phyloP scores from a whole-genome alignment of 2,888 invertebrate genomes.

The Diarsia dahlii region DNA sequence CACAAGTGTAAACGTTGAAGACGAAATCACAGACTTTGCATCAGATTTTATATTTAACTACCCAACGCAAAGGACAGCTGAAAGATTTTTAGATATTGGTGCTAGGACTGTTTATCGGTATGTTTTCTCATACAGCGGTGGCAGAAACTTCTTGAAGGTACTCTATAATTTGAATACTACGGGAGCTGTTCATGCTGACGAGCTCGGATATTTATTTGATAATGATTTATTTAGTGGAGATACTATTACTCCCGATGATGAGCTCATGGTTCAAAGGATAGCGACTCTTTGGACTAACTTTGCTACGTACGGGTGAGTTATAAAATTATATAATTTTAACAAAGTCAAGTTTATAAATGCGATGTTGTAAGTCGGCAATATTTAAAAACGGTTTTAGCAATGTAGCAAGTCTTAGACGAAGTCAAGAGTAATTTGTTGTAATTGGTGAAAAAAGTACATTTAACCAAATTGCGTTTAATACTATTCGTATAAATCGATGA shows the following conservation, averaged over 20 bases:
- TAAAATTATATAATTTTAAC: not conserved
- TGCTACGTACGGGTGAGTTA: slow-evolving; percentile 41
- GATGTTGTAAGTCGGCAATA: not conserved
- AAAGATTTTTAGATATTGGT: slow-evolving; percentile 41
- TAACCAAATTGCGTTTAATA: too few relatives aligned
- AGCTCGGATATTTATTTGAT: slow-evolving; percentile 60
- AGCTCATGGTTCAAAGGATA: slow-evolving; percentile 51
- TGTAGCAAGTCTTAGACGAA: too few relatives aligned
- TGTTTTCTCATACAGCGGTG: slow-evolving; percentile 51
- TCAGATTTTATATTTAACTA: slow-evolving; percentile 36
- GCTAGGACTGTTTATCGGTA: slow-evolving; percentile 44
- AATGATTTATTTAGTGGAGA: slow-evolving; percentile 7
- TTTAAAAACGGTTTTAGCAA: not conserved
- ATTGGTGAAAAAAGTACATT: too few relatives aligned
- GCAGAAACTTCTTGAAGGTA: slow-evolving; percentile 18
- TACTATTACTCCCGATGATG: slow-evolving; percentile 44
- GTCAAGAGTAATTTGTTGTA: too few relatives aligned
- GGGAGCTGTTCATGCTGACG: slow-evolving; percentile 59
- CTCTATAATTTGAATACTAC: slow-evolving; percentile 16
- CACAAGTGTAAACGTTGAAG: slow-evolving; percentile 8
- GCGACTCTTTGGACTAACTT: slow-evolving; percentile 66
- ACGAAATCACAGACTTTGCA: slow-evolving; percentile 31
- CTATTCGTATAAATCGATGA: too few relatives aligned
- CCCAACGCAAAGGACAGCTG: slow-evolving; percentile 45
- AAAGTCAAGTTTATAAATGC: not conserved